Base-by-base conservation (phyloP, 2,888 invertebrate genomes). In the Hipparchia sbordonii region DNA sequence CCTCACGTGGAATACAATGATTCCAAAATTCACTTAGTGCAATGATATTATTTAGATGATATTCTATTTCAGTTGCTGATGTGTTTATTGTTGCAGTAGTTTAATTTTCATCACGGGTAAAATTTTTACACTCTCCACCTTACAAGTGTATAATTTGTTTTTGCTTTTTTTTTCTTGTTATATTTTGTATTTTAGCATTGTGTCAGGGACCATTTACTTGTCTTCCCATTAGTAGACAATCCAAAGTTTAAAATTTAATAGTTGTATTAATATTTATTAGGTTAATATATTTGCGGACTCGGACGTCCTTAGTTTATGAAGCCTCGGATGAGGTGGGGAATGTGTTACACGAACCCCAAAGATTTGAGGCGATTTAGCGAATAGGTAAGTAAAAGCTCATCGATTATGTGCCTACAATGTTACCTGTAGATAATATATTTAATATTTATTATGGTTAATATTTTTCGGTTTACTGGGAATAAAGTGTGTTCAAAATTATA, bases 331-430 rank as follows among this genome's bases (percentile, higher is more conserved):
- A 13, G 60, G 71, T 54, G 59, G 71, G 59, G 59, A 54, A 57
- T 65, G 65, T 68, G 71, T 65, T 52, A n/a, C 54, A 60, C 46
- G 62, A 57, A 57, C 71, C 59, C 59, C 52, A 68, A 70, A 67
- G 54, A 69, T 52, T 67, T 74, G 78, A 72, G 79, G 72, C 57
- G 67, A 67, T 73, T 62, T 70, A 72, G 74, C 52, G 76, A 71
- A 84, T 86, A 88, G 85, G 82, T 89, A 88, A 87, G 84, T 82
- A 82, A 84, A 88, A 90, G 92, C 91, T 92, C 92, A 91, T 90
- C 85, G 87, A 87, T 87, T 82, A 92, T 89, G 93, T 93, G 93
- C 93, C 93, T 93, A 92, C 91, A 87, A 92, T 92, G 93, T 93
- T 93, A 93, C 93, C 93, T 93, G 92, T 93, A 93, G 93, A 89